phyloP scores from a whole-genome alignment of 2,888 invertebrate genomes.

The Synanthedon tipuliformis region DNA sequence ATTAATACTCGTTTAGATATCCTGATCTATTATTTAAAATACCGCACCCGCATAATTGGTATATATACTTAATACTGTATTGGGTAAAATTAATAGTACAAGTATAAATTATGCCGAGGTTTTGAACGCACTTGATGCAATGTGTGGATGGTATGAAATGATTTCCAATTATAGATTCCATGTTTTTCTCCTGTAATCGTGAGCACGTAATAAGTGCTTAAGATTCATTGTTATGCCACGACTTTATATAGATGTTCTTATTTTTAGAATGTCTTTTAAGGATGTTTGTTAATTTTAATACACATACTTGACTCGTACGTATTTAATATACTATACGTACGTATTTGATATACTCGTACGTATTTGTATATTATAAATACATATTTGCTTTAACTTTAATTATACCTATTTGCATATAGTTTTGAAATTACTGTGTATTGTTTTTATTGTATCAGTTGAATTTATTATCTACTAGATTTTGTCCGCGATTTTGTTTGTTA shows the following conservation, averaged over 20 bases:
- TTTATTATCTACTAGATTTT: no score
- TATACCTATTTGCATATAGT: no score
- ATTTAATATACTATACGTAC: no score
- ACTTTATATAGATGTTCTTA: neutral
- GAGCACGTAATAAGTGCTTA: neutral
- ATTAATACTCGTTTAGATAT: constrained; percentile 18
- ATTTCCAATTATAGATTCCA: constrained; percentile 10
- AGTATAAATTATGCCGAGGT: neutral
- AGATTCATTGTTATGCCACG: neutral
- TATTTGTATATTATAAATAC: no score
- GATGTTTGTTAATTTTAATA: neutral
- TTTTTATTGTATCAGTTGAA: no score
- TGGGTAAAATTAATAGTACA: constrained; percentile 8
- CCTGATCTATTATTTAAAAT: constrained; percentile 22
- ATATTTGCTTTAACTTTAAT: no score
- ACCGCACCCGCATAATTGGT: constrained; percentile 10
- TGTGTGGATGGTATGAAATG: constrained; percentile 8
- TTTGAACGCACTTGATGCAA: constrained; percentile 2
- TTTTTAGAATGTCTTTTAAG: neutral
- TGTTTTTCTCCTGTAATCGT: neutral
- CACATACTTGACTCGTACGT: no score
- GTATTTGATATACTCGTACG: no score
- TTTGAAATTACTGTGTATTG: no score
- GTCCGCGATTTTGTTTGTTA: no score
- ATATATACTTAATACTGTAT: constrained; percentile 16